Base-by-base conservation (phyloP, 1,140 invertebrate species). In the Drosophila ohnishii region DNA sequence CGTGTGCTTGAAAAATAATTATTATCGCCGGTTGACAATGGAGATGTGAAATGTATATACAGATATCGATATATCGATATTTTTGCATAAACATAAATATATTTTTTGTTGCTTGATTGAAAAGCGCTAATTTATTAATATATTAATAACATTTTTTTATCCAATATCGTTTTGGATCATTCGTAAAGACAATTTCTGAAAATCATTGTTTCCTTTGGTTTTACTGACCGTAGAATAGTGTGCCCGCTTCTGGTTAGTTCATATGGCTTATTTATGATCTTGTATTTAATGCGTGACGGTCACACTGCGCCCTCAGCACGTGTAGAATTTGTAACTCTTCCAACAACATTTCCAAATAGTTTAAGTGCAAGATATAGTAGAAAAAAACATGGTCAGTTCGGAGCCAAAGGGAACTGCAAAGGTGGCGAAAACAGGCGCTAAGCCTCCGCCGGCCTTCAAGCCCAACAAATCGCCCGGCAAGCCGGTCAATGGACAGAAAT, bases 321-420 rank as follows among this genome's bases (percentile, higher is more conserved):
- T 71, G 67, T 71, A 70, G 42, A 39, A 19, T 39, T 59, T 32
- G 19, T 30, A 39, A 40, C 35, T 30, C 22, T 22, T 42, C 30
- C 2, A 34, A 50, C 35, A 63, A 48, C 50, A 70, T 71, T 70
- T 70, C 32, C 32, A 37, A 25, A 19, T 37, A 69, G 42, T 47
- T 40, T 70, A 48, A 39, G 63, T 19, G 4, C 9, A 39, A 14
- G 13, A 14, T n/a, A 25, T 39, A 39, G 9, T 34, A 22, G 35
- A 32, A 5, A 5, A 30, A 50, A 72, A 40, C 35, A 72, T 72
- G 69, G 66, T 71, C 53, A 72, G 69, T 71, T 72, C 53, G 16
- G 63, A 44, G 32, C 30, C 37, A n/a, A 72, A 71, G 16, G 53
- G 55, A 72, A 10, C 69, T 59, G 53, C 19, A 16, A 70, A 71